Evolutionary conservation across 2,888 invertebrate species (phyloP), one percentile per base, ranked within the genome.

Genomic region (Philonicus albiceps): DNA sequence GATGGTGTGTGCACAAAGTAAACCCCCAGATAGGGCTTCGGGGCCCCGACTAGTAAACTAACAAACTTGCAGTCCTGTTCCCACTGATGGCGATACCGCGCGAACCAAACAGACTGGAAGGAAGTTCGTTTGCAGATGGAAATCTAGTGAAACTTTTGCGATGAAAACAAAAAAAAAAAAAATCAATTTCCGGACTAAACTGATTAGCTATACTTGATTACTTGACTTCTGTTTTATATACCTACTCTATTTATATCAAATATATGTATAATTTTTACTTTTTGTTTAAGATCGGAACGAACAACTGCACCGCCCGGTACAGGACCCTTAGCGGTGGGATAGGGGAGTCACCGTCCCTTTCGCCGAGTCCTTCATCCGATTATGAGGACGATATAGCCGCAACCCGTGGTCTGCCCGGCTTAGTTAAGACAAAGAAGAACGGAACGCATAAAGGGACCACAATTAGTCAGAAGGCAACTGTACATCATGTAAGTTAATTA

Each of bases 321-420:
- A 90, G 92, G 85, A 92, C 92, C 88, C 92, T 94, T 88, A 94
- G 94, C 91, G 94, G 94, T 89, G 94, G 94, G 88, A 93, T 93
- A 89, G 94, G 94, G 88, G 94, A 93, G 87, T 92, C 92, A 49
- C 92, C 92, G 40, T 92, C 92, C 64, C 89, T 92, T 85, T 95
- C 95, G 87, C 95, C 95, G 86, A 95, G 94, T 91, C 95, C 95
- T 88, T 95, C 95, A 91, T 95, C 95, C 89, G 95, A 95, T 92
- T 95, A 95, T 91, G 95, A 95, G 92, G 94, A 94, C 91, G 95
- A 95, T 91, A 95, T 95, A 90, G 94, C 95, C 89, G 93, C 94
- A 90, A 91, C 92, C 86, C 90, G 92, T 86, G 91, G 91, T 73
- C 89, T 91, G 85, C 90, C 91, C 88, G 89, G 91, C 87, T 90